Base-by-base conservation (phyloP, 2,888 invertebrate species). In the Timema cristinae region DNA sequence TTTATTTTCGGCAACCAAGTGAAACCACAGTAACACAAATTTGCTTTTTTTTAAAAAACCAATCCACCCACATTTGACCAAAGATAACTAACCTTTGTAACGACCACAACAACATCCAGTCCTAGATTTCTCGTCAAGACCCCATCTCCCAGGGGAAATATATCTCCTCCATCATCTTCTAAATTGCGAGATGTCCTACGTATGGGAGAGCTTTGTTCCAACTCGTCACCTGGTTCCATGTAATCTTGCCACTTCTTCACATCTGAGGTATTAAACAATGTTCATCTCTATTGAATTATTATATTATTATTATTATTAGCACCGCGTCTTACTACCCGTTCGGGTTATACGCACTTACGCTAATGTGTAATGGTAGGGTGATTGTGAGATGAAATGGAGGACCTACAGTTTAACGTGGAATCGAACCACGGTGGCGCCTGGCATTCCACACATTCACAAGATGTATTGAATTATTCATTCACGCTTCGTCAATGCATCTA, bases 81-180 rank as follows among this genome's bases (percentile, higher is more conserved):
- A 32, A 32, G 32, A 32, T 32, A 32, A 32, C 32, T 32, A 32
- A 32, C 94, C 89, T 98, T 98, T 77, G 98, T 97, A 78, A 97
- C 93, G 78, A 98, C 97, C 74, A 98, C 97, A 77, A 98, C 94
- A 79, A 98, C 92, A 82, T 98, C 98, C 79, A 98, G 84, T 71
- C 98, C 98, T 79, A 98, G 87, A 85, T 98, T 98, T 77, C 93
- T 91, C 72, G 92, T 91, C 77, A 98, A 88, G 78, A 95, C 94
- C 74, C 90, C 93, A 79, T 98, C 94, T 0, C 96, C 93, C 77
- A 97, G 85, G 69, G 94, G 90, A 78, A 91, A 86, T 76, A 84
- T 82, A 75, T 77, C 76, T 32, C 76, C 80, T 7, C 77, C 78
- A 63, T 87, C 87, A 66, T 86, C 84, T 68, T 86, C 86, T 70